These are phyloP conservation scores for Upupa epops DNA, from an alignment of 2,113 vertebrate species.

Conservation along the genomic window DNA sequence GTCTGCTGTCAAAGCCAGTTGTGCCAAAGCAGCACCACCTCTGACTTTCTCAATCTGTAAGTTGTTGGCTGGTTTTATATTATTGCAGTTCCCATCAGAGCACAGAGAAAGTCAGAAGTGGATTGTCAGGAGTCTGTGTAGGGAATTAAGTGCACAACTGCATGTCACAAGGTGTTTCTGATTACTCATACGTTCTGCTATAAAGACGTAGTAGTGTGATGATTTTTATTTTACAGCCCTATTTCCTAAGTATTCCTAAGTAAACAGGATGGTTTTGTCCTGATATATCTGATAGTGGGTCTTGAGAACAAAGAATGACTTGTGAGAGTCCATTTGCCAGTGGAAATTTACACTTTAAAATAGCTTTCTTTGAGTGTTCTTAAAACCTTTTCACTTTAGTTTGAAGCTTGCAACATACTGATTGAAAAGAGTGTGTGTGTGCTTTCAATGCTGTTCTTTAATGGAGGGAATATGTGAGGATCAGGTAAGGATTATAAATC, in stretches of 20 bases:
- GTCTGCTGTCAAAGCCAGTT: not conserved
- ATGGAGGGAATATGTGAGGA: not conserved
- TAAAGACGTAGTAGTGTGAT: not conserved
- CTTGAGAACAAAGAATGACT: conserved; percentile 53
- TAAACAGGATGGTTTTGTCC: conserved; percentile 13
- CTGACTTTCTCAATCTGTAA: not conserved
- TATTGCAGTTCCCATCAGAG: not conserved
- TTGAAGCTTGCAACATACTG: not conserved
- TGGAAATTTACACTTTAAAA: conserved; percentile 59
- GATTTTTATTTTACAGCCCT: not conserved
- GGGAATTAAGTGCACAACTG: not conserved
- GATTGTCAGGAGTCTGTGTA: not conserved
- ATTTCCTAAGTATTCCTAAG: conserved; percentile 17
- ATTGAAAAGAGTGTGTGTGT: conserved; percentile 28
- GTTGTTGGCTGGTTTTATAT: not conserved
- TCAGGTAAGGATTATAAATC: not conserved
- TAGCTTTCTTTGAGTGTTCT: not conserved
- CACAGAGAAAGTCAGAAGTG: not conserved
- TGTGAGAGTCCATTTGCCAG: conserved; percentile 26
- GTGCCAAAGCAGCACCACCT: not conserved
- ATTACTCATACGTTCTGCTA: not conserved
- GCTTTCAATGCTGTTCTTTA: conserved; percentile 43
- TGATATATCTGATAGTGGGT: not conserved
- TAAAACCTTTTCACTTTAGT: conserved; percentile 41
- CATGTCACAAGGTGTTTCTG: not conserved